Evolutionary conservation across 2,113 vertebrate genomes (phyloP), one percentile per base, ranked within the genome.

Genomic region (Aptenodytes forsteri): DNA sequence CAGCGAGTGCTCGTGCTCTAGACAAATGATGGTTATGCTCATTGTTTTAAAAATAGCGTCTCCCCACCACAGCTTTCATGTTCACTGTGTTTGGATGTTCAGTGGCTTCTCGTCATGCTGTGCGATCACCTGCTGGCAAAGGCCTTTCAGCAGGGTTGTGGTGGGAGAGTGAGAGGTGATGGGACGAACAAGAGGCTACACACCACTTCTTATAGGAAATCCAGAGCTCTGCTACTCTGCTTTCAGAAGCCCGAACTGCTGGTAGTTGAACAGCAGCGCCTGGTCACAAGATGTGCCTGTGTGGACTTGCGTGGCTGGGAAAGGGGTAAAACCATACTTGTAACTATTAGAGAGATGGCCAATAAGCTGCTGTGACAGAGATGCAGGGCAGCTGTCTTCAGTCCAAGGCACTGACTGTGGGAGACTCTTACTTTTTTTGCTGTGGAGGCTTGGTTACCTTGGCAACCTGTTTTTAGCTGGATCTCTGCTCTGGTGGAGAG

Each of bases 391-490:
- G 67, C 95, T 94, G 80, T 77, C 72, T 93, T 72, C 72, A 59
- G 92, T 93, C 93, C 93, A 42, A 85, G 76, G 70, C 52, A 26
- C 82, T 56, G 80, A 92, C 83, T 96, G 89, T 14, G 2, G 94
- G 93, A 93, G 80, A 62, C 69, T 29, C 56, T 40, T 40, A 66
- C 76, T 73, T 71, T 76, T 67, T 94, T 84, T 93, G 70, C 91
- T 79, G 54, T 93, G 89, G 83, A 96, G 88, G 78, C 83, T 97
- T 42, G 62, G 97, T 98, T 98, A 96, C 97, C 97, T 96, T 97
- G 97, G 96, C 87, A 97, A 98, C 97, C 59, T 94, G 96, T 49
- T 93, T 95, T 90, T 96, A 93, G 83, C 78, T 94, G 95, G 70
- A 72, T 93, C n/a, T 93, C 73, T 67, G 91, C 91, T 96, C 80